A percentile compares a stretch with the other conserved stretches of the same genome.
Conservation (phyloP, 2,888 invertebrate genomes). For the Caenorhabditis afra region DNA sequence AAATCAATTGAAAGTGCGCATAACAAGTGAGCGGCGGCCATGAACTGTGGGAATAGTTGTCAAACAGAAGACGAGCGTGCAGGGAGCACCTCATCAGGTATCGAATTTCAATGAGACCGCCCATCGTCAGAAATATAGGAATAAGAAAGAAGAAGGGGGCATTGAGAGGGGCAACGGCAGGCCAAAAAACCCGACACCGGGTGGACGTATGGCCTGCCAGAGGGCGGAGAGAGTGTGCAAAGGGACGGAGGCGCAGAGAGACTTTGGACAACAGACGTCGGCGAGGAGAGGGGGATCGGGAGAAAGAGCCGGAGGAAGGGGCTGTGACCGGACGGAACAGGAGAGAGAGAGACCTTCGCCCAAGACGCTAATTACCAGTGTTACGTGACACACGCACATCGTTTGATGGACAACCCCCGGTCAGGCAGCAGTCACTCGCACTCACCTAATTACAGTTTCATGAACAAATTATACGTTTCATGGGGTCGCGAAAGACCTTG, state of each 20-base stretch:
- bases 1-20: slow-evolving; percentile 12
- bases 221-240: slow-evolving; percentile 32
- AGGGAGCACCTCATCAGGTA: slow-evolving; percentile 1
- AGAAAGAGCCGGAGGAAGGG: slow-evolving; percentile 15
- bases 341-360: slow-evolving; percentile 24
- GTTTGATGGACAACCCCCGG: slow-evolving; percentile 46
- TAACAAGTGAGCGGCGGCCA: slow-evolving; percentile 4
- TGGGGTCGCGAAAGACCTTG: slow-evolving; percentile 13
- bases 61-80: neutral
- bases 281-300: slow-evolving; percentile 21
- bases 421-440: slow-evolving; percentile 28
- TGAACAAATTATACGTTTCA: slow-evolving; percentile 56
- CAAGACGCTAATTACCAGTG: slow-evolving; percentile 47
- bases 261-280: slow-evolving; percentile 33
- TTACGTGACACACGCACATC: slow-evolving; percentile 58
- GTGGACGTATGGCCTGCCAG: slow-evolving; percentile 24
- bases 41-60: slow-evolving; percentile 8
- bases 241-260: slow-evolving; percentile 8
- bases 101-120: slow-evolving; percentile 49
- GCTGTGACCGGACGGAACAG: slow-evolving; percentile 54
- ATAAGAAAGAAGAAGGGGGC: slow-evolving; percentile 1
- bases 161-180: slow-evolving; percentile 35
- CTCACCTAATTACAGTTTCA: slow-evolving; percentile 54
- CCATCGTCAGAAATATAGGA: slow-evolving; percentile 24
- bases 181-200: slow-evolving; percentile 35